Conservation (phyloP, 2,113 vertebrate genomes). For the Sorex araneus region DNA sequence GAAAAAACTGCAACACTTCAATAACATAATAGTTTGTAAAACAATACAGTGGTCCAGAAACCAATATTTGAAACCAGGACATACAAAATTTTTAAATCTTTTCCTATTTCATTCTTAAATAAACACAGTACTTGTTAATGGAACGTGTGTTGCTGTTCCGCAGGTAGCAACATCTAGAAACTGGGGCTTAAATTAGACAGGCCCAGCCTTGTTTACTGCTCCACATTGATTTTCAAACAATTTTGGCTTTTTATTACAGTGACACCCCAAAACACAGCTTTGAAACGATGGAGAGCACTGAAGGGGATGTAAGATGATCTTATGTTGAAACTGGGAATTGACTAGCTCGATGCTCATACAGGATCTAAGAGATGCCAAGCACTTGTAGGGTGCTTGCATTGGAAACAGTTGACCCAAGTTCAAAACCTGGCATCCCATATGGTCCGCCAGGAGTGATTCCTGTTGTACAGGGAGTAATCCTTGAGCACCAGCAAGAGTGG, state of each 20-base stretch:
- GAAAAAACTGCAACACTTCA: not conserved
- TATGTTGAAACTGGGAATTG: not conserved
- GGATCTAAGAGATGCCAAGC: not conserved
- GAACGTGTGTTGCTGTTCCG: not conserved
- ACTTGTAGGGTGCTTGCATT: no score
- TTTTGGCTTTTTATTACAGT: not conserved
- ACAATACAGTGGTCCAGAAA: not conserved
- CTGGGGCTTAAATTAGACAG: not conserved
- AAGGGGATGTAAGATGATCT: not conserved
- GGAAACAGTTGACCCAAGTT: no score
- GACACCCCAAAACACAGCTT: not conserved
- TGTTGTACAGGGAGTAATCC: no score
- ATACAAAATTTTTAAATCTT: not conserved
- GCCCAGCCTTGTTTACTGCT: not conserved
- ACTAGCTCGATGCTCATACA: not conserved
- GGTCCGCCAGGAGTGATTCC: no score
- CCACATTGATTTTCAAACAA: conserved; percentile 1
- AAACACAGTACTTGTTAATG: not conserved
- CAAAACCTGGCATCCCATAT: no score
- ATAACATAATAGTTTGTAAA: not conserved
- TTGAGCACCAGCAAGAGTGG: no score
- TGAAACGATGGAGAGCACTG: not conserved
- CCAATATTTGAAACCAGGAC: not conserved
- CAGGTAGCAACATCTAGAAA: not conserved
- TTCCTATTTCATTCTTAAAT: not conserved